A percentile compares a stretch with the other conserved stretches of the same genome.
Evolutionary conservation across 1,140 invertebrate genomes (phyloP).

Genomic region (Musca vetustissima): DNA sequence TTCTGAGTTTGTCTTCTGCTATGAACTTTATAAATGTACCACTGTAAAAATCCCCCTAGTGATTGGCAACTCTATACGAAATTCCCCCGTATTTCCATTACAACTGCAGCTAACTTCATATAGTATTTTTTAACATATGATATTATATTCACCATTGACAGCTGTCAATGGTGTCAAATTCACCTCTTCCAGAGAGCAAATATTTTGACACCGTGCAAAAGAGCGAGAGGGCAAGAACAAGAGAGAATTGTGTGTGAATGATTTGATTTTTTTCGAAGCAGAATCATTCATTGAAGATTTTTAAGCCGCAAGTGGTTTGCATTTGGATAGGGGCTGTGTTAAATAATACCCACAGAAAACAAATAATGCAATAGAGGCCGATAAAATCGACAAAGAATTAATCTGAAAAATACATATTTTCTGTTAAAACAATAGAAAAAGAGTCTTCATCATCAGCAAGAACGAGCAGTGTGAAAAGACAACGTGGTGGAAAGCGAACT

Average conservation of each 20-base stretch:
- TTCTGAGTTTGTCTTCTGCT: too few relatives aligned
- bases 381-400: neutral
- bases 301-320: too few relatives aligned
- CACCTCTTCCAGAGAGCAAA: neutral
- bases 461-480: conserved; percentile 3
- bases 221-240: too few relatives aligned
- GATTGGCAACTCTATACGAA: neutral
- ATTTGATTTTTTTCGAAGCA: conserved; percentile 11
- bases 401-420: neutral
- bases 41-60: too few relatives aligned
- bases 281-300: neutral
- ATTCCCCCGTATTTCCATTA: neutral
- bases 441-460: too few relatives aligned
- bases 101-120: conserved; percentile 5
- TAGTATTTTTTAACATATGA: conserved; percentile 4
- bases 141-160: conserved; percentile 6
- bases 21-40: too few relatives aligned
- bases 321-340: too few relatives aligned
- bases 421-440: neutral
- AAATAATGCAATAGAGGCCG: neutral
- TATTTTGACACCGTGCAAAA: neutral
- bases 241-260: neutral
- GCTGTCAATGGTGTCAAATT: neutral
- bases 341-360: too few relatives aligned
- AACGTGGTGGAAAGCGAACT: conserved; percentile 11